Evolutionary conservation across 2,797 vertebrate genomes (phyloP).

Genomic region (Knipowitschia caucasica): DNA sequence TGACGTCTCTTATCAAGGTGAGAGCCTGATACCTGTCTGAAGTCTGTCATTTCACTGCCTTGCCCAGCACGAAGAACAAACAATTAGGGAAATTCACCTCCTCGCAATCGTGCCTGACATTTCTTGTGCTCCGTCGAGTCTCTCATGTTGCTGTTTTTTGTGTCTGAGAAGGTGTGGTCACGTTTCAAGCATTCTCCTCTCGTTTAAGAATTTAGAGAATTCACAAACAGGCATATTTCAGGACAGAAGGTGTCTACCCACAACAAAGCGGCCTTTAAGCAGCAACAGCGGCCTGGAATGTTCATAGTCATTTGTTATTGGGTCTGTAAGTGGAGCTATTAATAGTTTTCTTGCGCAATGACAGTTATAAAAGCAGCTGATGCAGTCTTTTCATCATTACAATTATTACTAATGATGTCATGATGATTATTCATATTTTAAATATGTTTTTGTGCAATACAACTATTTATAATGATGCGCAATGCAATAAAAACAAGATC

Average conservation of each 20-base stretch:
- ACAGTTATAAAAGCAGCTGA: neutral
- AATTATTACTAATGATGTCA: no score
- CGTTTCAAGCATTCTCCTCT: conserved; percentile 9
- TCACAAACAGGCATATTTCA: neutral
- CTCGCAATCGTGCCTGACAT: conserved; percentile 32
- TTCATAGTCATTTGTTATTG: neutral
- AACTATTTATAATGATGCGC: no score
- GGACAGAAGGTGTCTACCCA: neutral
- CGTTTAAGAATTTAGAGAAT: conserved; percentile 41
- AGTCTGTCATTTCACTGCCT: conserved; percentile 9
- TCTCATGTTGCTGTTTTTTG: conserved; percentile 25
- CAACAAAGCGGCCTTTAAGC: neutral
- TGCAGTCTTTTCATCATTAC: neutral
- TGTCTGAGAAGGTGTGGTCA: conserved; percentile 16
- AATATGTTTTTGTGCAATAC: no score
- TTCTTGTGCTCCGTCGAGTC: conserved; percentile 6
- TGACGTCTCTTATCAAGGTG: conserved; percentile 36
- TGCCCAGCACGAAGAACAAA: conserved; percentile 28
- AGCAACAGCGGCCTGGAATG: neutral
- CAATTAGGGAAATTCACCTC: conserved; percentile 43
- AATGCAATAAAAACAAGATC: no score
- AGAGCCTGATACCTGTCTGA: conserved; percentile 19
- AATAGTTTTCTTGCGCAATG: neutral
- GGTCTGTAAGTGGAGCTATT: neutral
- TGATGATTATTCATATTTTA: no score